A percentile compares a stretch with the other conserved stretches of the same genome.
phyloP scores from a whole-genome alignment of 2,113 vertebrate genomes.

The Chelonoidis abingdonii region DNA sequence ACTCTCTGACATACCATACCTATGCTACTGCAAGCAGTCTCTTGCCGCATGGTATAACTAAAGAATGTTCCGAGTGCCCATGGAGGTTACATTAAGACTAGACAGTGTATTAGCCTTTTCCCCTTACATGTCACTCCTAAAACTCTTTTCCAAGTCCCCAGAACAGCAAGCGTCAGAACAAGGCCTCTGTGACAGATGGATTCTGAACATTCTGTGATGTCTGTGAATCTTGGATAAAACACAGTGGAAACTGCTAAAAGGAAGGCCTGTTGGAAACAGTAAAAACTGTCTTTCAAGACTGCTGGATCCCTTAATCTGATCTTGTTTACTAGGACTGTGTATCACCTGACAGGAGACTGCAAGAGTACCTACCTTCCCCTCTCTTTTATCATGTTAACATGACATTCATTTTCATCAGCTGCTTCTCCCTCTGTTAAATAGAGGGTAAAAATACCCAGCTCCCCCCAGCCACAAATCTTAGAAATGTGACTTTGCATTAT shows the following conservation, averaged over 20 bases:
- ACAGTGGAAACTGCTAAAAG: neutral
- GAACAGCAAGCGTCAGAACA: neutral
- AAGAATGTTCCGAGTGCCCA: neutral
- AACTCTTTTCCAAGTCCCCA: neutral
- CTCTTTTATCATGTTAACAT: neutral
- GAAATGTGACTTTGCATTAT: neutral
- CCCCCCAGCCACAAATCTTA: neutral
- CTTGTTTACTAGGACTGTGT: neutral
- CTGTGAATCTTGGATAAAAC: neutral
- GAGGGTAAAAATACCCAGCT: neutral
- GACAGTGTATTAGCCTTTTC: neutral
- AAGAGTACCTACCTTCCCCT: neutral
- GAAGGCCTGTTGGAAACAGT: neutral
- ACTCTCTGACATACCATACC: neutral
- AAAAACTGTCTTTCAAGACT: neutral
- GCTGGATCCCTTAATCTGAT: rapidly evolving
- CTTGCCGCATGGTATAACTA: rapidly evolving
- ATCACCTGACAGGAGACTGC: neutral
- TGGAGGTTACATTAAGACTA: neutral
- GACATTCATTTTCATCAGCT: neutral
- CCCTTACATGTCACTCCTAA: neutral
- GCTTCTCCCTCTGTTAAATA: neutral
- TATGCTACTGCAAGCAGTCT: rapidly evolving
- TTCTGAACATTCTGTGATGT: neutral
- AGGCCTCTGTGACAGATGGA: neutral